Conservation (phyloP, 2,113 vertebrate species). For the Nestor notabilis region DNA sequence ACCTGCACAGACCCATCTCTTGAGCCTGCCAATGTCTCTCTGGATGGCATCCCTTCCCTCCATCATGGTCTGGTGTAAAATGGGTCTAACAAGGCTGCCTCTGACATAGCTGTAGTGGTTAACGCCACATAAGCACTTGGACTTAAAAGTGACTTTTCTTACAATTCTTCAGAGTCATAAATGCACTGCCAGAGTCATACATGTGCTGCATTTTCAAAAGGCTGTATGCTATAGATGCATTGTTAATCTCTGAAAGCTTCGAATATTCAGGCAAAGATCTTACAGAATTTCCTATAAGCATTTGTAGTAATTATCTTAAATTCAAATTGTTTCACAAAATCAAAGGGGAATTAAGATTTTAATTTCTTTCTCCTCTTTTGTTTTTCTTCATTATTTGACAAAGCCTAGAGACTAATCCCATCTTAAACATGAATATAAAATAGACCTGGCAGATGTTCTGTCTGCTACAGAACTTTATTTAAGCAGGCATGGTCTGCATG, state of each 20-base stretch:
- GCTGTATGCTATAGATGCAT: neutral
- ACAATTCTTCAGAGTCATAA: neutral
- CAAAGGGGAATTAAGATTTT: slow-evolving; percentile 51
- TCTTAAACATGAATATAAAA: slow-evolving; percentile 68
- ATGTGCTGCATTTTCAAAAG: neutral
- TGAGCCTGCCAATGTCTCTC: neutral
- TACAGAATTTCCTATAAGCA: slow-evolving; percentile 25
- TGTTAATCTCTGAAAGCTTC: neutral
- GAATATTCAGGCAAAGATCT: neutral
- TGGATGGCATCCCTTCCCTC: neutral
- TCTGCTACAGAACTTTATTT: slow-evolving; percentile 53
- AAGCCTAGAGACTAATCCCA: slow-evolving; percentile 64
- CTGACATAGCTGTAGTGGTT: neutral
- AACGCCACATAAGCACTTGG: neutral
- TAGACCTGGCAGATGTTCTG: slow-evolving; percentile 57
- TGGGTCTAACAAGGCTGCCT: neutral
- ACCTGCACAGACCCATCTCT: neutral
- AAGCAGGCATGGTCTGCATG: slow-evolving; percentile 28
- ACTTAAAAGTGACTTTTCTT: neutral
- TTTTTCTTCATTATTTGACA: slow-evolving; percentile 62
- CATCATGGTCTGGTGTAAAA: neutral
- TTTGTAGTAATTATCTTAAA: slow-evolving; percentile 48
- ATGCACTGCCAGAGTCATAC: fast-evolving
- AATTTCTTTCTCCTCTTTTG: slow-evolving; percentile 52
- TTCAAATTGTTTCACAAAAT: slow-evolving; percentile 49